These are phyloP conservation scores for Trinectes maculatus DNA, from an alignment of 2,113 vertebrate genomes.

Conservation along the genomic window DNA sequence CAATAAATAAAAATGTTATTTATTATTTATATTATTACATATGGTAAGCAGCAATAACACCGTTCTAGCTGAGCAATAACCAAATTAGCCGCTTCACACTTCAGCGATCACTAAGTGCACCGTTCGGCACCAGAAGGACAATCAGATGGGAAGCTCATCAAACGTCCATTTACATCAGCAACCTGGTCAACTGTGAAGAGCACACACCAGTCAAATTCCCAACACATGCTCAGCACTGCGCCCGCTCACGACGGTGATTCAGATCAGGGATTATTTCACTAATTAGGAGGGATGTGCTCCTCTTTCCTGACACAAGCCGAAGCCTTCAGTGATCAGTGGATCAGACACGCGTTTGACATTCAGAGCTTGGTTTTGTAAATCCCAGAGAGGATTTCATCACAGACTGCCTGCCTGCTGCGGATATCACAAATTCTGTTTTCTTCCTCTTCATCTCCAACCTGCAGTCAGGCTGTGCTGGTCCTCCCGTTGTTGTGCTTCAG, in stretches of 20 bases:
- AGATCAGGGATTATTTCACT: conserved; percentile 49
- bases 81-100: conserved; percentile 7
- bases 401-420: conserved; percentile 10
- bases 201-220: conserved; percentile 33
- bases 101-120: conserved; percentile 22
- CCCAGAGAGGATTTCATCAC: conserved; percentile 52
- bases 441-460: background rate
- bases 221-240: conserved; percentile 13
- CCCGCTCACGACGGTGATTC: conserved; percentile 1
- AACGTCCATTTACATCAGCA: conserved; percentile 23
- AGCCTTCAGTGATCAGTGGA: conserved; percentile 31
- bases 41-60: background rate
- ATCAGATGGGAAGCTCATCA: conserved; percentile 48
- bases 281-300: conserved; percentile 44
- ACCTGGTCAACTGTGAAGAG: conserved; percentile 45
- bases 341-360: conserved; percentile 51
- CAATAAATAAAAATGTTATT: too few species aligned
- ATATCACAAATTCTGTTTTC: conserved; percentile 28
- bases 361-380: conserved; percentile 38
- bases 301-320: conserved; percentile 29
- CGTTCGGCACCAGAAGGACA: conserved; percentile 35
- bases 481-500: background rate
- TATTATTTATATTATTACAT: too few species aligned
- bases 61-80: conserved; percentile 6
- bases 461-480: background rate